Base-by-base conservation (phyloP, 2,888 invertebrate species). In the Melanostoma scalare region DNA sequence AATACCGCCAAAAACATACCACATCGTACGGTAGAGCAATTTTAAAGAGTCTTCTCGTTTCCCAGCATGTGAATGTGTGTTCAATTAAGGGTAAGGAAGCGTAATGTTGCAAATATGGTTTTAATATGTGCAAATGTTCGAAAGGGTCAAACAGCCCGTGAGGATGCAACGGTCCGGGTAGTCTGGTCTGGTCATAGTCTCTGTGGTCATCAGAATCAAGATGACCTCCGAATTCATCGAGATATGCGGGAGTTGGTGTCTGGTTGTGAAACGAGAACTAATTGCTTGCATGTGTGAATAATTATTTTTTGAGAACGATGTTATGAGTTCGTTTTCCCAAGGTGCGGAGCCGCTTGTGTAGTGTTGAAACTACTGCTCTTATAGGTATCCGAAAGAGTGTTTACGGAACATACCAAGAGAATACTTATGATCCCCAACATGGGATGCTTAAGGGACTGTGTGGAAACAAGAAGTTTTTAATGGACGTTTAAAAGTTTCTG, bases 261-360 rank as follows among this genome's bases (percentile, higher is more conserved):
- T 53, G 35, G 38, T 58, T 67, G 42, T 71, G 74, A 84, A 74
- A 84, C 74, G 78, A 60, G 65, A 84, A 84, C 78, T 84, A 84
- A 84, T 84, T 84, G 84, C 78, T 71, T 78, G 74, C 79, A 84
- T 84, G 84, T 84, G 84, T 84, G 78, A 84, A 84, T 84, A 84
- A 84, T 84, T 69, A 79, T 84, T 84, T 84, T 79, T 67, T 71
- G 78, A 84, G 71, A 79, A 75, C 61, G 55, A 63, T 73, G 44
- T 82, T 82, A 82, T 71, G 74, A 78, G 68, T 20, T 20, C 20
- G 20, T 71, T 65, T 74, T 79, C 74, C 50, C 67, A 75, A 84
- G 84, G 84, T 84, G 71, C 55, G 72, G 71, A 6, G 42, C n/a
- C 3, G 55, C 63, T 56, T 61, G 44, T 38, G 36, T 63, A 46